phyloP scores from a whole-genome alignment of 1,140 invertebrate species.

The Drosophila repleta region DNA sequence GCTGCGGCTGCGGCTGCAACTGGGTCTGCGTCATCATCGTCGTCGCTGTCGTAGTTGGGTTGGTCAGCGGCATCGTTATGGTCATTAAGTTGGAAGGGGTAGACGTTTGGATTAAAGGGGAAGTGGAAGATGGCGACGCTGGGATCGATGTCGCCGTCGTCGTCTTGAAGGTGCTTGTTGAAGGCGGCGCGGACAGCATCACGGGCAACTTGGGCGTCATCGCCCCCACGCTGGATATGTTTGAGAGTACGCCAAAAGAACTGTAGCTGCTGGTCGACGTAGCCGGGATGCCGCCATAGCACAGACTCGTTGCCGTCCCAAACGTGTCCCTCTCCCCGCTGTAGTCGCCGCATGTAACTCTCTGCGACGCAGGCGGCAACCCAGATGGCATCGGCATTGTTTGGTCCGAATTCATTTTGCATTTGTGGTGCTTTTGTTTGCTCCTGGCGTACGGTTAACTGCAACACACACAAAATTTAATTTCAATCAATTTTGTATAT shows the following conservation, averaged over 20 bases:
- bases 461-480: conserved; percentile 8
- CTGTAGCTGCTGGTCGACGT: conserved; percentile 57
- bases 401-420: conserved; percentile 76
- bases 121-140: conserved; percentile 10
- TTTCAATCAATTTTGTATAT: neutral
- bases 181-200: conserved; percentile 48
- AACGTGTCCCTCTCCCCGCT: conserved; percentile 43
- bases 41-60: neutral
- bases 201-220: conserved; percentile 36
- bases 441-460: conserved; percentile 34
- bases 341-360: conserved; percentile 50
- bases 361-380: conserved; percentile 65
- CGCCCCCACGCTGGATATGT: conserved; percentile 38
- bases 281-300: conserved; percentile 36
- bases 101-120: conserved; percentile 4
- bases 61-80: neutral
- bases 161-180: conserved; percentile 47
- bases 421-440: conserved; percentile 59
- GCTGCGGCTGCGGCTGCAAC: too few relatives aligned
- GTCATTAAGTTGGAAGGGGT: conserved; percentile 2
- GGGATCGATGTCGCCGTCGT: conserved; percentile 38
- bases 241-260: conserved; percentile 69
- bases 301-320: conserved; percentile 28
- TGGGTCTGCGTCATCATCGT: too few relatives aligned
- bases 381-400: conserved; percentile 63